These are phyloP conservation scores for Crioceris asparagi DNA, from an alignment of 2,888 invertebrate species.

Conservation along the genomic window DNA sequence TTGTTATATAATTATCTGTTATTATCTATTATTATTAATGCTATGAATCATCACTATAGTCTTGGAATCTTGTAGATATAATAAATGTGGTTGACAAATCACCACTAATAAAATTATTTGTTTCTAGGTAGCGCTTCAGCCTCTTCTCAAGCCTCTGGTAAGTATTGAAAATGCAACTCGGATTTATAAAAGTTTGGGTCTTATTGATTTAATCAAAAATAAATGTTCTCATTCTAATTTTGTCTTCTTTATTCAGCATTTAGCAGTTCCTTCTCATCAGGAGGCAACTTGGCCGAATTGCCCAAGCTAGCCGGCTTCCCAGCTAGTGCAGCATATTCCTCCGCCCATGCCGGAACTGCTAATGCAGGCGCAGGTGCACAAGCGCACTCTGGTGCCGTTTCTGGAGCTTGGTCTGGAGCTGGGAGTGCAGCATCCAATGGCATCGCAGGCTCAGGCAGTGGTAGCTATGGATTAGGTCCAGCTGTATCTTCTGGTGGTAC, in stretches of 20 bases:
- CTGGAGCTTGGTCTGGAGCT: conserved; percentile 4
- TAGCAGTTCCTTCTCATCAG: conserved; percentile 17
- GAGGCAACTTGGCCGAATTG: conserved; percentile 3
- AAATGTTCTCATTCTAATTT: neutral
- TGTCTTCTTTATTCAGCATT: conserved; percentile 14
- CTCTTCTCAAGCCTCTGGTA: conserved; percentile 18
- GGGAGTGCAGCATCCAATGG: neutral
- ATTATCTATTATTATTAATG: too few species aligned
- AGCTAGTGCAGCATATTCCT: conserved; percentile 5
- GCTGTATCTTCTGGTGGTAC: conserved; percentile 6
- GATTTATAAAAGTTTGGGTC: neutral
- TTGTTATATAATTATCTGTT: too few species aligned
- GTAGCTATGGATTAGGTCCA: conserved; percentile 1
- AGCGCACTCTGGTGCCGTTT: conserved; percentile 5
- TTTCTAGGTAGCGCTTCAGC: conserved; percentile 21
- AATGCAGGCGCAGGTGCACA: conserved; percentile 10
- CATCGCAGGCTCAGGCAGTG: neutral
- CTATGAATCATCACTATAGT: too few species aligned
- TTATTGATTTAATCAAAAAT: neutral
- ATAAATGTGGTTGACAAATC: too few species aligned
- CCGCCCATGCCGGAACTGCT: conserved; percentile 7
- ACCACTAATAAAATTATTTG: conserved; percentile 4
- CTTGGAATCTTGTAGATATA: too few species aligned
- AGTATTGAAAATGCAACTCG: conserved; percentile 6
- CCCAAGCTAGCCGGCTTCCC: conserved; percentile 9